phyloP scores from a whole-genome alignment of 2,113 vertebrate species.

The Cinclus cinclus region DNA sequence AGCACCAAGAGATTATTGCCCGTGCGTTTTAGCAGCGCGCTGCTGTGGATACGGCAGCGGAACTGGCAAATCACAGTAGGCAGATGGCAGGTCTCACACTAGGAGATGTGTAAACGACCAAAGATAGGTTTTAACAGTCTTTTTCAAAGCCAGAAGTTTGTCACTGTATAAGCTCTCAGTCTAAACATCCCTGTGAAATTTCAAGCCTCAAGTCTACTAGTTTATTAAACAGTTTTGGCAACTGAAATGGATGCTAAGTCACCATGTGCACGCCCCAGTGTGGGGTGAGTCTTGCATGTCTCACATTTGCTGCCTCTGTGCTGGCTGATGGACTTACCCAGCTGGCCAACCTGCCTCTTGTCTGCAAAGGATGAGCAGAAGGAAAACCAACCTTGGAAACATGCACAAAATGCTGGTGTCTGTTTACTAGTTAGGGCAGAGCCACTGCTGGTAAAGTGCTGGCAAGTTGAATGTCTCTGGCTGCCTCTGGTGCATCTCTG shows the following conservation, averaged over 20 bases:
- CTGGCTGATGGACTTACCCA: not conserved
- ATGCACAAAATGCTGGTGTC: not conserved
- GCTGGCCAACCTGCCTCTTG: accelerated
- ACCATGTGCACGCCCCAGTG: not conserved
- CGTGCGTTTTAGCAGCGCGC: accelerated
- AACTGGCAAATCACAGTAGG: not conserved
- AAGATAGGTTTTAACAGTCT: conserved; percentile 47
- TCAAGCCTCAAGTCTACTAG: not conserved
- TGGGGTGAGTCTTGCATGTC: not conserved
- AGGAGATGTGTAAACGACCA: conserved; percentile 26
- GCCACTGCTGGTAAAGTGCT: accelerated
- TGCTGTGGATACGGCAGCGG: not conserved
- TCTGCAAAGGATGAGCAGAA: not conserved
- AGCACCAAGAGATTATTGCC: not conserved
- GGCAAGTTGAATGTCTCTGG: not conserved
- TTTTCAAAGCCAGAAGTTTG: conserved; percentile 40
- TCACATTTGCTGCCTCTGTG: not conserved
- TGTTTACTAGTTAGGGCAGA: not conserved
- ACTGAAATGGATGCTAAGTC: not conserved
- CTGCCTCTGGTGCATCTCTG: not conserved
- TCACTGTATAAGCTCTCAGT: conserved; percentile 12
- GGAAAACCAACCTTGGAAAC: not conserved
- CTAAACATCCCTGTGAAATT: conserved; percentile 32
- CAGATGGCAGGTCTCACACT: conserved; percentile 56
- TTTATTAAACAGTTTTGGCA: conserved; percentile 37